Conservation (phyloP, 2,113 vertebrate species). For the Pteropus alecto region DNA sequence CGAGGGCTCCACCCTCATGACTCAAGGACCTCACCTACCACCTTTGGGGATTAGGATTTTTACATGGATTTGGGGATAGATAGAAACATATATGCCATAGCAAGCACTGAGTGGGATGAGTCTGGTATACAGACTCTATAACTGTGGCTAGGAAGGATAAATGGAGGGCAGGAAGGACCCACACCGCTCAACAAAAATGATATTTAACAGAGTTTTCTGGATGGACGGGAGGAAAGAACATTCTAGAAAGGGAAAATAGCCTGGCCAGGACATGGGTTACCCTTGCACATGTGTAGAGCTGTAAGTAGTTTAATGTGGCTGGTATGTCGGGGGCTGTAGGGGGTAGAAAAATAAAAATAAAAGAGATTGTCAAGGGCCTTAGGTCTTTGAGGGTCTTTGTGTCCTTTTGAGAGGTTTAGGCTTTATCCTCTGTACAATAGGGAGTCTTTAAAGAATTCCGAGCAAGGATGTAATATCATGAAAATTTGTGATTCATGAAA, state of each 20-base stretch:
- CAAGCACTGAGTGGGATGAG: neutral
- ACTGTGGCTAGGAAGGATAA: neutral
- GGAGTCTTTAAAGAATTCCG: neutral
- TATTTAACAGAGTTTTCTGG: neutral
- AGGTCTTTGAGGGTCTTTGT: neutral
- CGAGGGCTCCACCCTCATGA: neutral
- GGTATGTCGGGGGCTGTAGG: neutral
- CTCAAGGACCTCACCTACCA: neutral
- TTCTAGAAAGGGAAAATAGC: conserved; percentile 10
- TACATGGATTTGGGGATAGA: neutral
- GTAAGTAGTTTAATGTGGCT: neutral
- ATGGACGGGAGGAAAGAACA: neutral
- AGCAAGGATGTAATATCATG: neutral
- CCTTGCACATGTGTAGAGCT: neutral
- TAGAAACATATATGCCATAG: neutral
- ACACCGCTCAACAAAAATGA: neutral
- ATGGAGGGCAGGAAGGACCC: neutral
- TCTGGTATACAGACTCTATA: neutral
- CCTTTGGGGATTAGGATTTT: neutral
- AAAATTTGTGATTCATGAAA: neutral
- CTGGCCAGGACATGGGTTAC: neutral
- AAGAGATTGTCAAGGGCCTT: neutral
- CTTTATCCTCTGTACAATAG: neutral
- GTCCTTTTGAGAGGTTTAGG: neutral
- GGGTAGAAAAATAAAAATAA: neutral